Evolutionary conservation across 2,888 invertebrate species (phyloP).

Genomic region (Scaptomyza parva): DNA sequence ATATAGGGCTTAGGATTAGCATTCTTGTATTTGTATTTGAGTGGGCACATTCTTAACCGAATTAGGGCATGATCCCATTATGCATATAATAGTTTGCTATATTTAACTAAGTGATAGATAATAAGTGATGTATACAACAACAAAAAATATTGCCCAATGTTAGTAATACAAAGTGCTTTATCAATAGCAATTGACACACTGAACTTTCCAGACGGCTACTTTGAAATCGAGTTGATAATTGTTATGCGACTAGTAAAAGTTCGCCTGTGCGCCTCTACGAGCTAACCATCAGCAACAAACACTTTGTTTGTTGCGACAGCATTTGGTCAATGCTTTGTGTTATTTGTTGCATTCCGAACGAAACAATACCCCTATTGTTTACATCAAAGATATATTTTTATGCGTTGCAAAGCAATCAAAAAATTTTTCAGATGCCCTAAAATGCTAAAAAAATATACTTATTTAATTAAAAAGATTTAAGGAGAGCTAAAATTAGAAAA

Average conservation of each 20-base stretch:
- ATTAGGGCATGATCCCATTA: too few species aligned
- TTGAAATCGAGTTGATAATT: slow-evolving; percentile 1
- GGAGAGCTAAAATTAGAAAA: too few species aligned
- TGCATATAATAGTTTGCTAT: too few species aligned
- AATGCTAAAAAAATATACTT: slow-evolving; percentile 2
- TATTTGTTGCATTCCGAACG: neutral
- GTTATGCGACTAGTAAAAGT: slow-evolving; percentile 2
- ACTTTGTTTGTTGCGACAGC: slow-evolving; percentile 39
- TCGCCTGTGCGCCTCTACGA: neutral
- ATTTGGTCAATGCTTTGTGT: slow-evolving; percentile 26
- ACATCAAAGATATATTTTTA: neutral
- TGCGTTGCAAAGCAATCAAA: neutral
- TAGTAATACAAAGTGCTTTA: slow-evolving; percentile 7
- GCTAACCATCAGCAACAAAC: slow-evolving; percentile 42
- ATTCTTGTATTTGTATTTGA: too few species aligned
- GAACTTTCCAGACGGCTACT: slow-evolving; percentile 5
- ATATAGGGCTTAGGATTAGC: too few species aligned
- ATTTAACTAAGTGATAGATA: too few species aligned
- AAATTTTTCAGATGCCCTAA: neutral
- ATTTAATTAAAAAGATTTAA: slow-evolving; percentile 5
- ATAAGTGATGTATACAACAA: too few species aligned
- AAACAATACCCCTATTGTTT: slow-evolving; percentile 51
- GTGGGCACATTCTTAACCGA: too few species aligned
- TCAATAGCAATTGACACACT: slow-evolving; percentile 21
- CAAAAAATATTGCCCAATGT: too few species aligned